These are phyloP conservation scores for Acrocera orbiculus DNA, from an alignment of 2,888 invertebrate species.

Conservation along the genomic window DNA sequence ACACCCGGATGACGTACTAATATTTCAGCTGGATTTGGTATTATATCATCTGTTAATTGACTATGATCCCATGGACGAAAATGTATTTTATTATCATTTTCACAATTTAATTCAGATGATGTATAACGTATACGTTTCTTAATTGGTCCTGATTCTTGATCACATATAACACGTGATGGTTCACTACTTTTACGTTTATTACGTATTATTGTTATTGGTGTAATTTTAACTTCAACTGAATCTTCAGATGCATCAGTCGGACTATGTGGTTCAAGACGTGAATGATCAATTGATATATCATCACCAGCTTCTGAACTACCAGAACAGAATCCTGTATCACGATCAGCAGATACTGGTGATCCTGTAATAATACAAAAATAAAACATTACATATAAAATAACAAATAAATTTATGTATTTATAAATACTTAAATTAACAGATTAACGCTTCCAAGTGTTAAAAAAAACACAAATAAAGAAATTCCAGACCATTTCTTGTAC, in stretches of 20 bases:
- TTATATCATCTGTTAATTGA: slow-evolving; percentile 25
- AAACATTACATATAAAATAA: too few species aligned
- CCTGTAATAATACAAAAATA: slow-evolving; percentile 20
- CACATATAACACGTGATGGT: slow-evolving; percentile 41
- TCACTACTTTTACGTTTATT: slow-evolving; percentile 52
- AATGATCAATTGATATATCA: slow-evolving; percentile 39
- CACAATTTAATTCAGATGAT: slow-evolving; percentile 16
- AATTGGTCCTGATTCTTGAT: slow-evolving; percentile 38
- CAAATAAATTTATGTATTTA: too few species aligned
- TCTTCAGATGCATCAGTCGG: slow-evolving; percentile 47
- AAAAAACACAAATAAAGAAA: too few species aligned
- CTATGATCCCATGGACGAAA: slow-evolving; percentile 49
- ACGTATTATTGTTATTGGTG: slow-evolving; percentile 34
- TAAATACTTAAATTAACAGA: too few species aligned
- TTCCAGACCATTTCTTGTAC: too few species aligned
- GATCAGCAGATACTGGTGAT: slow-evolving; percentile 28
- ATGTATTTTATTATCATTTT: slow-evolving; percentile 29
- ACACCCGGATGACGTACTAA: slow-evolving; percentile 29
- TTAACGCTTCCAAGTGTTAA: too few species aligned
- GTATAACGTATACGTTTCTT: slow-evolving; percentile 52
- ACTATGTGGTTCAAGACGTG: slow-evolving; percentile 35
- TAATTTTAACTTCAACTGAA: slow-evolving; percentile 44
- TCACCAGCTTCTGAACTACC: slow-evolving; percentile 41
- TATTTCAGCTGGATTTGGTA: slow-evolving; percentile 33
- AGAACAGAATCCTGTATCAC: slow-evolving; percentile 56